Base-by-base conservation (phyloP, 1,140 invertebrate species). In the fruit fly (Drosophila melanogaster) region DNA sequence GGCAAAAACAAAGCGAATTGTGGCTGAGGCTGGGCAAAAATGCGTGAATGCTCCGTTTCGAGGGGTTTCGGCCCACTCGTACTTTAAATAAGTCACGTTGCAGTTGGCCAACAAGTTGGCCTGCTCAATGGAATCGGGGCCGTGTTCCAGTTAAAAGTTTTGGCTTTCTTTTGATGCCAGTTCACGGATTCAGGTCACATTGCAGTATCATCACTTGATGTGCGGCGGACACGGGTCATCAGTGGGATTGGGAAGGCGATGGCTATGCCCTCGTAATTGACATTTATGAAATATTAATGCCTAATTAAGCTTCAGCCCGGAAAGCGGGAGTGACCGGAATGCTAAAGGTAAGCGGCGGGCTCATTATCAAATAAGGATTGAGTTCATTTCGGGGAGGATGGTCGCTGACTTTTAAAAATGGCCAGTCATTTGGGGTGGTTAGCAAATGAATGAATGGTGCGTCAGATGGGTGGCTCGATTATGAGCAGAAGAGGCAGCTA, bases 251-350 rank as follows among this genome's bases (percentile, higher is more conserved):
- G 50, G 12, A 12, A 35, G 54, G 35, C 26, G 38, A 22, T 51
- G 44, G 14, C 30, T 6, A 22, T 40, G 43, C 40, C 30, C 11
- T 30, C 70, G 49, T 87, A 87, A 86, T 86, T 87, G 70, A 69
- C 79, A 66, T 81, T 77, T 71, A 86, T 86, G 75, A 86, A 86
- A 87, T 83, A 87, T 87, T 87, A 87, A 86, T 86, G 83, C 71
- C 79, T 87, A 86, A 86, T 86, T 86, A 87, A 79, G 83, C 78
- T 69, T 43, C 37, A 67, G 64, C 38, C 15, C 26, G 66, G 54
- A 66, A 55, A 54, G 43, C 40, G 49, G 24, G 24, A 41, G 22
- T 24, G 26, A 37, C 38, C 41, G 22, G 43, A 72, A 72, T 59
- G 66, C 37, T 49, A 59, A 59, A 59, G 49, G 72, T 53, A 60